Conservation (phyloP, 2,113 vertebrate species). For the Noctilio leporinus region DNA sequence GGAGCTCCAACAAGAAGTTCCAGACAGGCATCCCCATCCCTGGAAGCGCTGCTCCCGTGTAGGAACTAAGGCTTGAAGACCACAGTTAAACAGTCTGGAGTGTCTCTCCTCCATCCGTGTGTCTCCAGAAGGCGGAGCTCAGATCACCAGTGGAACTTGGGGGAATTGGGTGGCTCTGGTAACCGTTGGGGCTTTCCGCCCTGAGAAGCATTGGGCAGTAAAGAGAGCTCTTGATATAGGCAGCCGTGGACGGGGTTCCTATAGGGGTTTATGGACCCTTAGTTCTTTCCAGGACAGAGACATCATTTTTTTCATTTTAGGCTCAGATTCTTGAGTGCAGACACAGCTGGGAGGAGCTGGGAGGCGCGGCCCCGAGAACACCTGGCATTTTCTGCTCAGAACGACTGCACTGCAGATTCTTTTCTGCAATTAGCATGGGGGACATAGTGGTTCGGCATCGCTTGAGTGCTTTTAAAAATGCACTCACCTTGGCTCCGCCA, state of each 20-base stretch:
- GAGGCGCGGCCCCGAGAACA: background rate
- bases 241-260: background rate
- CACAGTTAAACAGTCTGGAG: background rate
- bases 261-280: background rate
- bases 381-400: background rate
- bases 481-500: no score
- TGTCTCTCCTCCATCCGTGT: accelerated
- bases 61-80: background rate
- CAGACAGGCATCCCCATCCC: background rate
- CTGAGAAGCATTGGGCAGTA: background rate
- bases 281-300: background rate
- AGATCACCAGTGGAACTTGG: background rate
- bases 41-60: background rate
- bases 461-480: background rate
- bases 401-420: background rate
- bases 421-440: background rate
- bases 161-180: background rate
- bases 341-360: background rate
- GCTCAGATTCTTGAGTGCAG: background rate
- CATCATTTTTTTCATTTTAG: background rate
- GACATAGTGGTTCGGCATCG: background rate
- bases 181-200: background rate
- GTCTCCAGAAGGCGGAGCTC: background rate
- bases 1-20: background rate
- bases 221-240: no score